Percentiles rank a stretch among this genome's conserved stretches.
phyloP scores from a whole-genome alignment of 2,113 vertebrate genomes.

The Tragelaphus imberbis region DNA sequence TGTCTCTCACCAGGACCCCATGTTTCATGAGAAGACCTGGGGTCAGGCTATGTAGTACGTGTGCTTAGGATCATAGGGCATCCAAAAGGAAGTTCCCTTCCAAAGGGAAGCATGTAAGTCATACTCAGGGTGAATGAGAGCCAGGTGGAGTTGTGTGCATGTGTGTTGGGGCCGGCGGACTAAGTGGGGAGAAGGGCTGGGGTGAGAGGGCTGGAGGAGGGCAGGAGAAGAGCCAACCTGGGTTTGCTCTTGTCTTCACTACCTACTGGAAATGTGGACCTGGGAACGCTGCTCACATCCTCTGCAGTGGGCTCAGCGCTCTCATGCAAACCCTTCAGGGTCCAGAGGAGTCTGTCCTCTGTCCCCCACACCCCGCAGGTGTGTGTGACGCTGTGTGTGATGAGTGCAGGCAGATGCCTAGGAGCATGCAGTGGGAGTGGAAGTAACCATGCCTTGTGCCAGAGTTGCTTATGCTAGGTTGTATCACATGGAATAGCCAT shows the following conservation, averaged over 20 bases:
- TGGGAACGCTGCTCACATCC: neutral
- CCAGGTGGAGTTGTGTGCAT: neutral
- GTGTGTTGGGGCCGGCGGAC: neutral
- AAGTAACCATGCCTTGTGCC: fast-evolving
- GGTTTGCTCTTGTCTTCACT: neutral
- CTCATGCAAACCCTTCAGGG: neutral
- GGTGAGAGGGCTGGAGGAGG: neutral
- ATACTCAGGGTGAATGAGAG: neutral
- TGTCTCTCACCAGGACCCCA: neutral
- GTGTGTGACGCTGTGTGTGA: neutral
- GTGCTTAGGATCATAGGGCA: neutral
- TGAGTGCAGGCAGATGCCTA: neutral
- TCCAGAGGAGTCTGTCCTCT: neutral
- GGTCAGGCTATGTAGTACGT: neutral
- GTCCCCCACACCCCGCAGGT: neutral
- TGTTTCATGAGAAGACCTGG: neutral
- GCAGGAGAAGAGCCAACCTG: neutral
- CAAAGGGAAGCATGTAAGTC: neutral
- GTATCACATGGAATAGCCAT: neutral
- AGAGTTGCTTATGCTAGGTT: neutral
- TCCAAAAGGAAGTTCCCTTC: neutral
- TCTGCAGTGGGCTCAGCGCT: neutral
- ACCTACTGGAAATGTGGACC: neutral
- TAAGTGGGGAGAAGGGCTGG: neutral
- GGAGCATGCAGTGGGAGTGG: neutral